Percentiles rank a stretch among this genome's conserved stretches.
phyloP scores from a whole-genome alignment of 2,113 vertebrate species.

The Garra rufa region DNA sequence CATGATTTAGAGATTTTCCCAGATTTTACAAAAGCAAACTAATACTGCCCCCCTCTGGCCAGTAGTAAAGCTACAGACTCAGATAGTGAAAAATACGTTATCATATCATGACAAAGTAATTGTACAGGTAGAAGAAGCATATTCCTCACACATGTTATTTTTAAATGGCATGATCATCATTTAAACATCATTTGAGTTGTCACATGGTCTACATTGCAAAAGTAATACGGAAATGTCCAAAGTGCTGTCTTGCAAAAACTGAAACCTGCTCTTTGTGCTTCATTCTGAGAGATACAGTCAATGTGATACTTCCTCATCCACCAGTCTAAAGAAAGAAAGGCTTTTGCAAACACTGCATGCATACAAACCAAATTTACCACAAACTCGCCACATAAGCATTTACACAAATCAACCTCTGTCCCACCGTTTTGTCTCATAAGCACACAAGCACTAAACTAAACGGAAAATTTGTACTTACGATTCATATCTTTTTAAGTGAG shows the following conservation, averaged over 20 bases:
- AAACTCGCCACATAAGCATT: background rate
- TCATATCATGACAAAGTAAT: background rate
- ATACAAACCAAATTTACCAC: background rate
- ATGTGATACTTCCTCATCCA: background rate
- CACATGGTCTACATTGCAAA: background rate
- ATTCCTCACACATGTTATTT: background rate
- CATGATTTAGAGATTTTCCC: background rate
- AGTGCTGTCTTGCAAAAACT: background rate
- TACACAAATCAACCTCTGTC: background rate
- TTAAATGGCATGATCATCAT: background rate
- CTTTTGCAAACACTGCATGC: conserved; percentile 12
- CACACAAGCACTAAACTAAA: conserved; percentile 1
- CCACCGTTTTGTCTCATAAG: background rate
- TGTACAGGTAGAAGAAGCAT: background rate
- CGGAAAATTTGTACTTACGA: conserved; percentile 23
- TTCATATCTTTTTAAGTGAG: background rate
- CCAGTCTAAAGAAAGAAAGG: background rate
- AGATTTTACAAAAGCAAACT: conserved; percentile 11
- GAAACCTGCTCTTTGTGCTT: background rate
- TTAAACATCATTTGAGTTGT: background rate
- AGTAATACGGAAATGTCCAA: background rate
- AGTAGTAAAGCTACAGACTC: background rate
- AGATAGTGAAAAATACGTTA: background rate
- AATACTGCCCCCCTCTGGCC: conserved; percentile 17
- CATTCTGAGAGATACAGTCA: background rate